Evolutionary conservation across 2,888 invertebrate genomes (phyloP), one percentile per base, ranked within the genome.

Genomic region (Bimastos eiseni): DNA sequence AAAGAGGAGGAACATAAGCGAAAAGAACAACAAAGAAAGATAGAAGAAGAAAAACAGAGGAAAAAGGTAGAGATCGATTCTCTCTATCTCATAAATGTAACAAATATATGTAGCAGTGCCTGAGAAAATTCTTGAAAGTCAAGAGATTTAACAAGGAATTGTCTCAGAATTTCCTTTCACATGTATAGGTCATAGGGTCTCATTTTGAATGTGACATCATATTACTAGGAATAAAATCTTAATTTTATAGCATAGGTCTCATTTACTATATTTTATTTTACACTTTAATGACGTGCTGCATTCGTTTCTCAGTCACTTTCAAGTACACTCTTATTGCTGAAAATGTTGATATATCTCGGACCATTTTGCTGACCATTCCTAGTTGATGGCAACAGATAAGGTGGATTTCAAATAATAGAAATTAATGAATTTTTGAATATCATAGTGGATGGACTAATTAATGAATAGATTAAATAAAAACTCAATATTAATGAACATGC

Each of bases 1-100:
- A 86, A 70, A 86, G 88, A 70, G 89, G 55, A 34, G 89, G 90
- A 44, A 36, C 33, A 84, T 19, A 84, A 84, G 21, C 84, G 34
- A 33, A 36, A 84, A 36, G 84, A 33, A 34, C 84, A 84, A 33
- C 84, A 34, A 36, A 84, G 84, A 11, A 84, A 84, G 84, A 19
- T 33, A 84, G 84, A 84, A 84, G 86, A 86, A 86, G 86, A 86
- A 37, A 37, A 34, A 8, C 86, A 34, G 24, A 86, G 17, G 89
- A 89, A 36, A 37, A 49, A 38, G 88, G 88, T 86, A 17, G 3
- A 30, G 13, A 49, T 49, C 49, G 15, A 49, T 21, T 49, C 49
- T 49, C 49, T 17, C 24, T n/a, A 70, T 70, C 30, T 6, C n/a
- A 11, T 70, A n/a, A n/a, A n/a, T 13, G n/a, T n/a, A 70, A 70